Conservation (phyloP, 2,113 vertebrate species). For the Ctenodactylus gundi region DNA sequence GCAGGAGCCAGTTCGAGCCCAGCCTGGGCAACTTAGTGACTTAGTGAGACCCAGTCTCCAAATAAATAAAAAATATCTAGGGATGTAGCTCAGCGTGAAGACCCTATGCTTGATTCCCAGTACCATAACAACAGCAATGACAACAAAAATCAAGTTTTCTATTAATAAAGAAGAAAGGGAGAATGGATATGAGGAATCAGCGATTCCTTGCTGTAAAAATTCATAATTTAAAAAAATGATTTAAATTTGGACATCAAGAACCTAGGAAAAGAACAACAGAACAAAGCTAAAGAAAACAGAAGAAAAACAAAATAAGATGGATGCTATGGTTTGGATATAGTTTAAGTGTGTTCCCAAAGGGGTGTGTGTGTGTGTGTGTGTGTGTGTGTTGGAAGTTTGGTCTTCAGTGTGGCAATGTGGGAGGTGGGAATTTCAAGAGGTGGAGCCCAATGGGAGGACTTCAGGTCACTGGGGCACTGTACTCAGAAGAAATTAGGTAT, state of each 20-base stretch:
- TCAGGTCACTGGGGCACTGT: background rate
- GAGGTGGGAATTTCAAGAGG: background rate
- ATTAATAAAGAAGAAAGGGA: background rate
- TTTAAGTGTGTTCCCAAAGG: background rate
- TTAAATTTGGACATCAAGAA: background rate
- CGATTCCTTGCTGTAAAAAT: background rate
- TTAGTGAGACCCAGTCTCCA: too few species aligned
- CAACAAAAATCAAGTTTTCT: too few species aligned
- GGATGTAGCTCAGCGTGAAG: too few species aligned
- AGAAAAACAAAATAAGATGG: background rate
- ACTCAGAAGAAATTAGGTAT: background rate
- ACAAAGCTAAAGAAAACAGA: background rate
- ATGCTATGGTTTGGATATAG: too few species aligned
- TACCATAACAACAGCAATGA: too few species aligned
- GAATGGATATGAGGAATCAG: background rate
- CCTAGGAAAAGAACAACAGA: background rate
- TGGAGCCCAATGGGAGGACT: too few species aligned
- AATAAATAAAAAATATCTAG: too few species aligned
- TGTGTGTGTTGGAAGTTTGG: background rate
- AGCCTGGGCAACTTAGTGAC: too few species aligned
- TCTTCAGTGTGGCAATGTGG: background rate
- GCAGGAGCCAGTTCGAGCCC: too few species aligned
- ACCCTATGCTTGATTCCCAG: too few species aligned
- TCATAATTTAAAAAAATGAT: background rate
- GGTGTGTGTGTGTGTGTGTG: too few species aligned